Base-by-base conservation (phyloP, 2,888 invertebrate genomes). In the Augochlorella aurata region DNA sequence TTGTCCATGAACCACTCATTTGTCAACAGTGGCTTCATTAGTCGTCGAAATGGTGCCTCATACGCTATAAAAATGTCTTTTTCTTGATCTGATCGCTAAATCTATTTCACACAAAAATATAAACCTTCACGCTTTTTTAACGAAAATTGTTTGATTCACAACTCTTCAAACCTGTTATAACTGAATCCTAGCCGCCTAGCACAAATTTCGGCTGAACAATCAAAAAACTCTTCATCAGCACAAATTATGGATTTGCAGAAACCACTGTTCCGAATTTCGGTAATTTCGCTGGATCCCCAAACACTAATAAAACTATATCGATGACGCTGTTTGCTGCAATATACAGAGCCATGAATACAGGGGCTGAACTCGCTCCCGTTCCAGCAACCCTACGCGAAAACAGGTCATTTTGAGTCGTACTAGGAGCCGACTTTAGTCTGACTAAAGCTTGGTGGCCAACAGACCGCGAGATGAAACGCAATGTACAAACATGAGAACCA, bases 401-500 rank as follows among this genome's bases (percentile, higher is more conserved):
- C 29, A 44, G 63, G 29, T 38, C 38, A 24, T 63, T 63, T n/a
- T 8, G n/a, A 29, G 18, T 63, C 38, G 44, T 63, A 44, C n/a
- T 18, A 38, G 18, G 44, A 38, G 18, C 38, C 18, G 38, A 38
- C 63, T 63, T 63, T n/a, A 63, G 38, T 63, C 63, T 38, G 18
- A 63, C 18, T 44, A 38, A 38, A 44, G 38, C 38, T n/a, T 18
- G 44, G 61, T 63, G 61, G 8, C 61, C 38, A 63, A 38, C 54
- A 24, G n/a, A 58, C 45, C 24, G 45, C 38, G 21, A 70, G 70
- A 54, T 14, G 44, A 58, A 47, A 63, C 63, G n/a, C 63, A 63
- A n/a, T n/a, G 63, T n/a, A 10, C 18, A 63, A 38, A 63, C 63
- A 58, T 88, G 89, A 88, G 89, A 88, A 88, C 85, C 88, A 73